Evolutionary conservation across 2,888 invertebrate species (phyloP).

Genomic region (Rhaphigaster nebulosa): DNA sequence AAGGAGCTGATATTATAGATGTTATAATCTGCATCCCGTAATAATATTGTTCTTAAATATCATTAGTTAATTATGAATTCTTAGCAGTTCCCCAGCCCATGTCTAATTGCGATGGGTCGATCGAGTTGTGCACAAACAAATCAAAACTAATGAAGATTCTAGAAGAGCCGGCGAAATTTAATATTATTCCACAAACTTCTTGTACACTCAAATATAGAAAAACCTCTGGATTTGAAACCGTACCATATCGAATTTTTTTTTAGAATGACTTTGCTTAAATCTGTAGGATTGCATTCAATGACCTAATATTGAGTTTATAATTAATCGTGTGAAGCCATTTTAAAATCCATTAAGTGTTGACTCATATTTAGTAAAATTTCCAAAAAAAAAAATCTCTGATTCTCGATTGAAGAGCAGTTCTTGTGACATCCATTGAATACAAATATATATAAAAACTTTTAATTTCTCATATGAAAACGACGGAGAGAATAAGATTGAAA

Average conservation of each 20-base stretch:
- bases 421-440: too few relatives aligned
- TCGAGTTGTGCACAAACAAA: conserved; percentile 7
- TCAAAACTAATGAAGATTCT: neutral
- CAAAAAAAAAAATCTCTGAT: too few relatives aligned
- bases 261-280: neutral
- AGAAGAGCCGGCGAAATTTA: neutral
- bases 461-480: too few relatives aligned
- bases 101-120: neutral
- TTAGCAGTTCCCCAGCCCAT: neutral
- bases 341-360: too few relatives aligned
- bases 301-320: neutral
- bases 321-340: too few relatives aligned
- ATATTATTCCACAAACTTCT: neutral
- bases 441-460: too few relatives aligned
- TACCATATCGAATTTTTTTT: neutral
- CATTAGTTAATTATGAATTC: neutral
- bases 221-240: neutral
- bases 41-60: too few relatives aligned
- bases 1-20: too few relatives aligned
- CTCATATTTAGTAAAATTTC: too few relatives aligned
- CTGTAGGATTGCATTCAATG: neutral
- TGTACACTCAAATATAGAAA: neutral
- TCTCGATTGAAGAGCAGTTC: too few relatives aligned
- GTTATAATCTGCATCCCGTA: too few relatives aligned
- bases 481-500: too few relatives aligned